These are phyloP conservation scores for Sylvilagus floridanus DNA, from an alignment of 2,797 vertebrate species.

Conservation along the genomic window DNA sequence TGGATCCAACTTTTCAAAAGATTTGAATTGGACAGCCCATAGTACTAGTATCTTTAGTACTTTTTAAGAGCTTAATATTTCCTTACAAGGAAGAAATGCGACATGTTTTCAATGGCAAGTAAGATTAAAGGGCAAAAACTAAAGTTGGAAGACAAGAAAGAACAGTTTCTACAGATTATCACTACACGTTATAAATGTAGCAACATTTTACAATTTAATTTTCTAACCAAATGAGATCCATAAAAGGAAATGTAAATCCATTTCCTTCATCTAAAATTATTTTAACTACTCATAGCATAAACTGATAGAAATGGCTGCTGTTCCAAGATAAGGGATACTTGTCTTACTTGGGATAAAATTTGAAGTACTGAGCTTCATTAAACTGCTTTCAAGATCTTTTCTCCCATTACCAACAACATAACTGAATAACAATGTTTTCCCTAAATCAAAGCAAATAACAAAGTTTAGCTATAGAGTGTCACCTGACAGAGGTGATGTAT, in stretches of 20 bases:
- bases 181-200: not conserved
- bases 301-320: not conserved
- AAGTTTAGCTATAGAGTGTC: not conserved
- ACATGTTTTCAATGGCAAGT: conserved; percentile 1
- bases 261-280: conserved; percentile 38
- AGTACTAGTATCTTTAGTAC: not conserved
- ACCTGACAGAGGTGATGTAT: not conserved
- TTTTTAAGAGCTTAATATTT: conserved; percentile 12
- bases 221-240: conserved; percentile 32
- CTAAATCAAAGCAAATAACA: not conserved
- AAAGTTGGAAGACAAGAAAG: not conserved
- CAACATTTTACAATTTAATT: conserved; percentile 14
- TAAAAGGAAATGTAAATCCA: conserved; percentile 2
- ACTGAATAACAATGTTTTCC: not conserved
- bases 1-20: conserved; percentile 31
- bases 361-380: not conserved
- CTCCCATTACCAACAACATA: not conserved
- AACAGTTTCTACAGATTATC: not conserved
- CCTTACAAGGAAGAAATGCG: not conserved
- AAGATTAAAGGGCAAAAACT: conserved; percentile 26
- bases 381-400: conserved; percentile 19
- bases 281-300: not conserved
- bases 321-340: not conserved
- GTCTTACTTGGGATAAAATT: conserved; percentile 3
- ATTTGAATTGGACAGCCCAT: not conserved